Conservation (phyloP, 2,113 vertebrate genomes). For the Vulpes lagopus region DNA sequence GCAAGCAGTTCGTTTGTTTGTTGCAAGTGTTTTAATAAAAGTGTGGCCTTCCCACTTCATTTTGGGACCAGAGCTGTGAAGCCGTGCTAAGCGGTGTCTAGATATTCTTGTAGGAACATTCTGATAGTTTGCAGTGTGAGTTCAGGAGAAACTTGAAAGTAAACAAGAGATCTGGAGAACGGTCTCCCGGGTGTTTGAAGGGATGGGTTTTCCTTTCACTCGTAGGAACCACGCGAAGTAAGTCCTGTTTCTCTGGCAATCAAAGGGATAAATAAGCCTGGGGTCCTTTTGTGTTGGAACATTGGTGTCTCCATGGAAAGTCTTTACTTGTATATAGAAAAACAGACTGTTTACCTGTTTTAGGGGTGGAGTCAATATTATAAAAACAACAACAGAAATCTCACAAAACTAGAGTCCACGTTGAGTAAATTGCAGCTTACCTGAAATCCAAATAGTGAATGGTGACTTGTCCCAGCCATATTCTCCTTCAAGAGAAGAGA, state of each 20-base stretch:
- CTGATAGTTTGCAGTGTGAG: constrained; percentile 15
- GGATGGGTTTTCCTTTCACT: constrained; percentile 79
- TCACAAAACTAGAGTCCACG: constrained; percentile 48
- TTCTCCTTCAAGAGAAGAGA: neutral
- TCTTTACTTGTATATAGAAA: constrained; percentile 78
- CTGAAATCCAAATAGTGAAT: neutral
- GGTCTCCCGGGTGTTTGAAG: constrained; percentile 72
- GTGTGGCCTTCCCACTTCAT: constrained; percentile 69
- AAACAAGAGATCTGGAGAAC: constrained; percentile 77
- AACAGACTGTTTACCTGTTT: constrained; percentile 71
- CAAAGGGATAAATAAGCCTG: constrained; percentile 66
- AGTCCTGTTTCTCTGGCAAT: constrained; percentile 79
- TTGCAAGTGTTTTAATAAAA: constrained; percentile 66
- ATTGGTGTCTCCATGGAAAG: neutral
- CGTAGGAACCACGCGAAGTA: constrained; percentile 74
- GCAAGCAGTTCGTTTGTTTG: constrained; percentile 73
- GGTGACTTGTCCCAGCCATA: neutral
- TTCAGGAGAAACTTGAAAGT: constrained; percentile 78
- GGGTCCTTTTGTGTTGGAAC: constrained; percentile 62
- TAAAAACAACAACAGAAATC: constrained; percentile 73
- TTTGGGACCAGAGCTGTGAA: constrained; percentile 71
- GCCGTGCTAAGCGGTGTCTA: constrained; percentile 58
- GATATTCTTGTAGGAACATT: constrained; percentile 74
- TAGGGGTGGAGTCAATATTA: constrained; percentile 64
- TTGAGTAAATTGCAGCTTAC: constrained; percentile 55